Base-by-base conservation (phyloP, 2,888 invertebrate genomes). In the Plusia festucae region DNA sequence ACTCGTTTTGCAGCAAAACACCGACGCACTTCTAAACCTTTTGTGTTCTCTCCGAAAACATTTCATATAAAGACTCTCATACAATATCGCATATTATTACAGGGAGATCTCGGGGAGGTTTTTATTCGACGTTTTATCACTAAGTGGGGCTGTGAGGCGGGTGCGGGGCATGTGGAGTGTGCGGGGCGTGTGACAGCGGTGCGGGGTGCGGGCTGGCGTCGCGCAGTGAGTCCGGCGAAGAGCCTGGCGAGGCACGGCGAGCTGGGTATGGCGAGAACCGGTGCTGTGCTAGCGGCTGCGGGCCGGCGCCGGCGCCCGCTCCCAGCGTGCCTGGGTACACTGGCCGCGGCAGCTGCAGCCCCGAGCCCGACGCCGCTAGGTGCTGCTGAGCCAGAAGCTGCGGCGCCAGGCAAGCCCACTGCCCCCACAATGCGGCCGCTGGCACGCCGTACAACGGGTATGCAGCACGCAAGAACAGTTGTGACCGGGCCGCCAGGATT, bases 401-500 rank as follows among this genome's bases (percentile, higher is more conserved):
- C 1, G 97, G 96, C 51, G 96, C 96, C 58, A 97, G 84, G 82
- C 97, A 96, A 9, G 97, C 96, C 97, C 97, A 97, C 82, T 97
- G 97, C 59, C 97, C 97, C 97, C 97, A 97, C 32, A 97, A 88
- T 52, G 96, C 96, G 49, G 96, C 96, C 24, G 95, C 93, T 7
- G 95, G 95, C 46, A 95, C 92, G 4, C 95, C 93, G 79, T 95
- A 95, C 70, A 92, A 82, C 0, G 97, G 97, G 22, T 97, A 97
- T 40, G 96, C 96, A 1, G 97, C 97, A 1, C 97, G 94, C 58
- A 97, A 92, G 78, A 97, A 96, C 82, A 97, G 91, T 84, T 97
- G 97, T 20, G 97, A 97, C 13, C 97, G 94, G 1, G 97, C 97
- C 0, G 97, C 97, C 82, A 97, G 92, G 51, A 97, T 96, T 1